phyloP scores from a whole-genome alignment of 2,888 invertebrate genomes.

The Cistogaster globosa region DNA sequence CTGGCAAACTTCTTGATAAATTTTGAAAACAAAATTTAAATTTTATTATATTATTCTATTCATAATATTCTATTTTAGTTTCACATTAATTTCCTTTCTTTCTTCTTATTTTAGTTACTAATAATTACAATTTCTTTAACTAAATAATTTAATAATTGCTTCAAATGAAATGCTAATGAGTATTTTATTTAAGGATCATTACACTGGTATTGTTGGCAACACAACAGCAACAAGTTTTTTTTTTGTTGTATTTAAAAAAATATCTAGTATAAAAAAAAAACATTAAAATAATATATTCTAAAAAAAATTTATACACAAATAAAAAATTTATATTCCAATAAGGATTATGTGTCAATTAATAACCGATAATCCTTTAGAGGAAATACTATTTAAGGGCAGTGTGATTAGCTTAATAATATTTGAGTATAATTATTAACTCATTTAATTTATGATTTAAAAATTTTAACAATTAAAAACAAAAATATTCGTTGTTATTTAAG shows the following conservation, averaged over 20 bases:
- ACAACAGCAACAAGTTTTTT: constrained; percentile 68
- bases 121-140: constrained; percentile 61
- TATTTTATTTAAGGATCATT: constrained; percentile 78
- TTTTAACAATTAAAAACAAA: constrained; percentile 61
- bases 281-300: constrained; percentile 2
- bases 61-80: neutral
- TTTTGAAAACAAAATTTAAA: neutral
- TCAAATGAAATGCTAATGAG: constrained; percentile 76
- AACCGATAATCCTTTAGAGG: constrained; percentile 19
- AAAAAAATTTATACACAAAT: constrained; percentile 35
- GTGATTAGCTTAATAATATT: constrained; percentile 78
- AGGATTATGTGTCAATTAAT: constrained; percentile 29
- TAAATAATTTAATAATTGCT: constrained; percentile 69
- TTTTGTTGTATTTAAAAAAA: constrained; percentile 17
- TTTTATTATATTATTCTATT: constrained; percentile 13
- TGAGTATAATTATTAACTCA: constrained; percentile 40
- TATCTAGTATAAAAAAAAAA: constrained; percentile 29
- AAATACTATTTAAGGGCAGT: constrained; percentile 76
- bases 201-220: constrained; percentile 77
- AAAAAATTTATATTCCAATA: constrained; percentile 5
- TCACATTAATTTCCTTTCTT: constrained; percentile 6
- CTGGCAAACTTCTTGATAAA: neutral
- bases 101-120: constrained; percentile 31
- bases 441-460: constrained; percentile 10
- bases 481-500: constrained; percentile 77